Base-by-base conservation (phyloP, 2,888 invertebrate species). In the Nebria brevicollis region DNA sequence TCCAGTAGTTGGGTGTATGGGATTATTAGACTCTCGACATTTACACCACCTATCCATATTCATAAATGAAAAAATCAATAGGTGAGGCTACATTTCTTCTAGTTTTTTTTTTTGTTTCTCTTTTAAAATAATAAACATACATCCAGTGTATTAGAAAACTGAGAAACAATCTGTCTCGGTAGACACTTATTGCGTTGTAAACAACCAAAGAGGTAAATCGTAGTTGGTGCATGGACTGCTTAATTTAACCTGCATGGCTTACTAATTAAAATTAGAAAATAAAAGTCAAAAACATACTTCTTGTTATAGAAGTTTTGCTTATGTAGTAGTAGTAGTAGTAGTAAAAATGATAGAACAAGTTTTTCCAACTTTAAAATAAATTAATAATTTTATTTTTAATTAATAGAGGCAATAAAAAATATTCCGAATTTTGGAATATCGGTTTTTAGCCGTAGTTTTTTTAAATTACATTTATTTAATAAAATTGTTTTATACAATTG, bases 41-140 rank as follows among this genome's bases (percentile, higher is more conserved):
- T 68, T 75, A 80, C 80, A 80, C 80, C 75, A 75, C 75, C 80
- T 80, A 80, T 80, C 75, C 75, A 80, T 80, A 80, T 80, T 80
- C 80, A 80, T 80, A 75, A 72, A 80, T 70, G 80, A 79, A 79
- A 72, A 79, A 79, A 79, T 79, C 79, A 74, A 79, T 79, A 79
- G 66, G 78, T 66, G 78, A 78, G 75, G 79, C 75, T 74, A 73
- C 75, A 74, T 75, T 79, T 79, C 54, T 42, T 73, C 7, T 65
- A n/a, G 11, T 54, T 54, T 54, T 54, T 6, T 54, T 13, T 54
- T 6, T 54, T 54, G 2, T 54, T 54, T 54, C 7, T 54, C 54
- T 8, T 7, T 7, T 54, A 54, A 34, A 34, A 34, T 34, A 34
- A 11, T 54, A 11, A 13, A 11, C 54, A 8, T 54, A 54, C 70